phyloP scores from a whole-genome alignment of 1,140 invertebrate genomes.

The Formica exsecta region DNA sequence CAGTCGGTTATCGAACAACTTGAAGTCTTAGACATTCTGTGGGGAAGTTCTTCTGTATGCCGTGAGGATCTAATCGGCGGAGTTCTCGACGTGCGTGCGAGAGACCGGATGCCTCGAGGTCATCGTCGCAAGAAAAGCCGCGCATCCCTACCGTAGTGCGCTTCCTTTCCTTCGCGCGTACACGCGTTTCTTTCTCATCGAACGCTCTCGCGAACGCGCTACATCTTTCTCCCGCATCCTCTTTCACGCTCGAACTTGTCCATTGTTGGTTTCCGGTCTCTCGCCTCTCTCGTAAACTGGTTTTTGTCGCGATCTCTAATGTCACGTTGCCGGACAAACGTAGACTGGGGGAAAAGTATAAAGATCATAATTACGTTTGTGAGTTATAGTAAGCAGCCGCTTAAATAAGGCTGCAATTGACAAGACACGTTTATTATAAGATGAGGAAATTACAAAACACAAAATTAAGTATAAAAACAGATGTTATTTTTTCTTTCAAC shows the following conservation, averaged over 20 bases:
- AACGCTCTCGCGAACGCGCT: slow-evolving; percentile 3
- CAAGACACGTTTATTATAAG: background rate
- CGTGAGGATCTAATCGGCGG: slow-evolving; percentile 39
- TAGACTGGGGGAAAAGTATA: background rate
- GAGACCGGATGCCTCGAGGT: slow-evolving; percentile 62
- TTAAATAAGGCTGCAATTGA: background rate
- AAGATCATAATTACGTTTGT: slow-evolving; percentile 25
- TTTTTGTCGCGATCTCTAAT: slow-evolving; percentile 61
- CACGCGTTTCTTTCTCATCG: slow-evolving; percentile 23
- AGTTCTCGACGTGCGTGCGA: slow-evolving; percentile 35
- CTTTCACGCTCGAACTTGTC: slow-evolving; percentile 58
- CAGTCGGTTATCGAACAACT: background rate
- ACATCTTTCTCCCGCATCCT: slow-evolving; percentile 56
- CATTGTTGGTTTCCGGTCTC: slow-evolving; percentile 58
- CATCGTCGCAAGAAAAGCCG: slow-evolving; percentile 65
- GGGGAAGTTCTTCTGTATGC: background rate
- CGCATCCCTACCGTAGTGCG: slow-evolving; percentile 41
- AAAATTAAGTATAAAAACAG: background rate
- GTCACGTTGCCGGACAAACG: slow-evolving; percentile 46
- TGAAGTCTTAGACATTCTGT: slow-evolving; percentile 47
- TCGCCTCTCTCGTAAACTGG: slow-evolving; percentile 48
- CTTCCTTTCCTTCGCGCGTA: slow-evolving; percentile 24
- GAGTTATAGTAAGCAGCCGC: background rate
- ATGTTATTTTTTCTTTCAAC: background rate
- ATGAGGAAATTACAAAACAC: background rate